A percentile compares a stretch with the other conserved stretches of the same genome.
These are phyloP conservation scores for Calyptomena viridis DNA, from an alignment of 2,113 vertebrate genomes.

Conservation along the genomic window DNA sequence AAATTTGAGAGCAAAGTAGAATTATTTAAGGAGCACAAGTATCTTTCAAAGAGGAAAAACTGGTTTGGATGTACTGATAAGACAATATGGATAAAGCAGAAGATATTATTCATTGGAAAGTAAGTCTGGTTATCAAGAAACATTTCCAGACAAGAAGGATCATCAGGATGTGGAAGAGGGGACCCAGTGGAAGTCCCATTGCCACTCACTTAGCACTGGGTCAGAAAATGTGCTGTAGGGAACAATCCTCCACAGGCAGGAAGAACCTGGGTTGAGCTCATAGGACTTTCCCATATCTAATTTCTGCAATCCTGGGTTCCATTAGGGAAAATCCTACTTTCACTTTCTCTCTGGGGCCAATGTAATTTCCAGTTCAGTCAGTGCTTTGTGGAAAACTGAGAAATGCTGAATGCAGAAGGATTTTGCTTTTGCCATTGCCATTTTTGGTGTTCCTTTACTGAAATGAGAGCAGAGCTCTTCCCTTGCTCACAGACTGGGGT, in stretches of 20 bases:
- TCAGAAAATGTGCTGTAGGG: neutral
- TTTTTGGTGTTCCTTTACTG: neutral
- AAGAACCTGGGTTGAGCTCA: neutral
- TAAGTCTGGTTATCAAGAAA: neutral
- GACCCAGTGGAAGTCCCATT: neutral
- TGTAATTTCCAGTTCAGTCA: neutral
- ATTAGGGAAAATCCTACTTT: conserved; percentile 2
- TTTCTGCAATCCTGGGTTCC: conserved; percentile 10
- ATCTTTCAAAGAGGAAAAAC: neutral
- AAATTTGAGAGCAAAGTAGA: neutral
- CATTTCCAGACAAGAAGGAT: neutral
- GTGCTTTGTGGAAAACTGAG: neutral
- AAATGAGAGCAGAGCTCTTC: neutral
- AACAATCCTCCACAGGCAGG: neutral
- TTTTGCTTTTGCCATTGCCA: neutral
- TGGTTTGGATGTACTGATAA: neutral
- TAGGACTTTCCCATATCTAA: conserved; percentile 35
- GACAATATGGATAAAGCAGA: neutral
- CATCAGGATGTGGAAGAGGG: neutral
- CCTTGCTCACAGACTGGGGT: neutral
- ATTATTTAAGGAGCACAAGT: neutral
- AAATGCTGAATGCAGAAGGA: neutral
- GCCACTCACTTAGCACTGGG: neutral
- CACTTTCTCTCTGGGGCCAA: neutral
- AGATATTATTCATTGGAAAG: neutral